Percentiles rank a stretch among this genome's conserved stretches.
These are phyloP conservation scores for Papilio gigon DNA, from an alignment of 2,888 invertebrate genomes.

Conservation along the genomic window DNA sequence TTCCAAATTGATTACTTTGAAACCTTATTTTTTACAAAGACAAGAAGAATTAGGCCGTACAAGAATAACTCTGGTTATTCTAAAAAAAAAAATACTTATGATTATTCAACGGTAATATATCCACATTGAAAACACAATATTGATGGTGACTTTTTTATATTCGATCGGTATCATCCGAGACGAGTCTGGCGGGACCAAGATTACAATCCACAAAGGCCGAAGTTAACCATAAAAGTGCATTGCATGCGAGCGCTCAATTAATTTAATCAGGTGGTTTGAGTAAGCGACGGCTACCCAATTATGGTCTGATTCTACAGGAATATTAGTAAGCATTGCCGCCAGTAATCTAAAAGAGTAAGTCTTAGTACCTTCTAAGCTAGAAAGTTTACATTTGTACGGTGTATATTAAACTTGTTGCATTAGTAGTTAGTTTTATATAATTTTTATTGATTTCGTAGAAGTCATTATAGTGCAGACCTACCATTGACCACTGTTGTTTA, in stretches of 20 bases:
- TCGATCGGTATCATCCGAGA: not conserved
- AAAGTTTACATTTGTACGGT: not conserved
- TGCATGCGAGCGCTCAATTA: conserved; percentile 71
- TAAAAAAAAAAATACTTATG: no score
- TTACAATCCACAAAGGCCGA: conserved; percentile 39
- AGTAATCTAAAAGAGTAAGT: no score
- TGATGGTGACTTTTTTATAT: not conserved
- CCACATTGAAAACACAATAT: conserved; percentile 36
- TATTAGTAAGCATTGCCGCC: conserved; percentile 45
- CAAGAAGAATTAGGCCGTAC: not conserved
- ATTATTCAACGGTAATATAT: conserved; percentile 24
- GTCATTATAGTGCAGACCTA: not conserved
- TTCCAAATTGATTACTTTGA: not conserved
- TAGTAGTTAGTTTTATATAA: not conserved
- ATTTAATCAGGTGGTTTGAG: conserved; percentile 77
- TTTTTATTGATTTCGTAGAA: not conserved
- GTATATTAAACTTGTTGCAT: not conserved
- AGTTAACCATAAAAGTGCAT: conserved; percentile 67
- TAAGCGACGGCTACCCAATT: conserved; percentile 78
- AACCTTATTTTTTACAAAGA: not conserved
- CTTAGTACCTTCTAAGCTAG: not conserved
- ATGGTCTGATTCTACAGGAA: conserved; percentile 61
- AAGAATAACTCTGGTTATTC: not conserved
- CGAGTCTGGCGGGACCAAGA: not conserved
- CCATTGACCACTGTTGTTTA: not conserved